These are phyloP conservation scores for Eulemur rubriventer DNA, from an alignment of 2,797 vertebrate genomes.

Conservation along the genomic window DNA sequence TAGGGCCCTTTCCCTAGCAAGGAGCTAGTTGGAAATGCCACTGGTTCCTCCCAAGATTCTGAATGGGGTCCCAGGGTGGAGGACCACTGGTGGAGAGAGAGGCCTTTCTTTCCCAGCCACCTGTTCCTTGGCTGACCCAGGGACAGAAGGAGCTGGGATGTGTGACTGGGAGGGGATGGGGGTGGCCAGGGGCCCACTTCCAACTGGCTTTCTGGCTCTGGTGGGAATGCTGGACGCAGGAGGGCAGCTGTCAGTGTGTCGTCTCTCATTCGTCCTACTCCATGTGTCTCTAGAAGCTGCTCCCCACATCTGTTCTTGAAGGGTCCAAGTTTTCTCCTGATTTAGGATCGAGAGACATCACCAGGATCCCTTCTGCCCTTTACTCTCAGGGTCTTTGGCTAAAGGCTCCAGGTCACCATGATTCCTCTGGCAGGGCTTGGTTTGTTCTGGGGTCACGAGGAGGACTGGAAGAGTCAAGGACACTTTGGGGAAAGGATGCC, in stretches of 20 bases:
- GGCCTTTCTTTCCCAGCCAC: background rate
- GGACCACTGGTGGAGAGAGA: background rate
- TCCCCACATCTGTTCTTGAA: background rate
- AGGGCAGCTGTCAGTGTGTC: background rate
- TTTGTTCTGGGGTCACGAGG: background rate
- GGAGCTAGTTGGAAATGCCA: slow-evolving; percentile 2
- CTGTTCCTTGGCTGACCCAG: background rate
- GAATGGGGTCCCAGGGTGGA: background rate
- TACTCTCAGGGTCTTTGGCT: background rate
- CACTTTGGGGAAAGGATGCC: background rate
- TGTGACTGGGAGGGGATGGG: fast-evolving
- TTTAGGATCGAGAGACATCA: background rate
- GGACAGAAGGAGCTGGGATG: background rate
- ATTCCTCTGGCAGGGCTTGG: background rate
- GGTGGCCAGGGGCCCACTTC: background rate
- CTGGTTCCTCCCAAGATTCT: background rate
- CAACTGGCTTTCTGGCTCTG: background rate
- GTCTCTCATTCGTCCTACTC: too few relatives aligned
- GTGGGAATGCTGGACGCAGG: background rate
- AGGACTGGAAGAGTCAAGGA: background rate
- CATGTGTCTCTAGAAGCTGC: background rate
- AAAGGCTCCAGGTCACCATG: background rate
- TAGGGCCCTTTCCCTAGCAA: background rate
- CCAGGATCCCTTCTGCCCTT: background rate
- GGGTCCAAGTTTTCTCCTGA: background rate